Percentiles rank a stretch among this genome's conserved stretches.
phyloP scores from a whole-genome alignment of 1,140 invertebrate species.

The Zaprionus nigranus region DNA sequence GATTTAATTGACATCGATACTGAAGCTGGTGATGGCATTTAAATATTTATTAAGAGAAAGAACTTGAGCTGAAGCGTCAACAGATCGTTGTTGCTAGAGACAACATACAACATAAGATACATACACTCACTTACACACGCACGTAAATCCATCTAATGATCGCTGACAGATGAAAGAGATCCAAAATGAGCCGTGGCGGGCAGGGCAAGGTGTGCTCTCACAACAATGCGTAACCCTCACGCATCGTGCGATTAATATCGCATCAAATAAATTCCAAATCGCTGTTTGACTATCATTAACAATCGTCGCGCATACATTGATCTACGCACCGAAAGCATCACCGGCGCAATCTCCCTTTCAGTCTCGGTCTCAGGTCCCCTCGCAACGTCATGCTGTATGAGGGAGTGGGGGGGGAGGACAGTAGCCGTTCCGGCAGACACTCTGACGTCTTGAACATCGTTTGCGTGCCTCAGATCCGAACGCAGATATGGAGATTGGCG shows the following conservation, averaged over 20 bases:
- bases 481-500: conserved; percentile 63
- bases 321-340: conserved; percentile 46
- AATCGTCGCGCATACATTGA: conserved; percentile 54
- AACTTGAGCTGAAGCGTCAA: not conserved
- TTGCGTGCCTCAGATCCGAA: conserved; percentile 59
- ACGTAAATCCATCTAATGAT: not conserved
- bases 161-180: conserved; percentile 7
- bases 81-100: not conserved
- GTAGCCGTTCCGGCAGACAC: conserved; percentile 61
- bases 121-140: not conserved
- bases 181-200: not conserved
- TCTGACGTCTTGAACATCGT: conserved; percentile 53
- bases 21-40: not conserved
- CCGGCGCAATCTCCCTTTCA: conserved; percentile 24
- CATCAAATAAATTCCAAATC: conserved; percentile 75
- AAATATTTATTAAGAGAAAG: not conserved
- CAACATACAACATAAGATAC: not conserved
- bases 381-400: conserved; percentile 20
- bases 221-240: conserved; percentile 67
- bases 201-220: conserved; percentile 51
- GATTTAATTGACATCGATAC: not conserved
- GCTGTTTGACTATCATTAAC: conserved; percentile 78
- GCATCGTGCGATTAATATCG: conserved; percentile 67
- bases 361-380: not conserved
- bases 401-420: conserved; percentile 13